A percentile compares a stretch with the other conserved stretches of the same genome.
Conservation (phyloP, 1,140 invertebrate species). For the Gerris buenoi region DNA sequence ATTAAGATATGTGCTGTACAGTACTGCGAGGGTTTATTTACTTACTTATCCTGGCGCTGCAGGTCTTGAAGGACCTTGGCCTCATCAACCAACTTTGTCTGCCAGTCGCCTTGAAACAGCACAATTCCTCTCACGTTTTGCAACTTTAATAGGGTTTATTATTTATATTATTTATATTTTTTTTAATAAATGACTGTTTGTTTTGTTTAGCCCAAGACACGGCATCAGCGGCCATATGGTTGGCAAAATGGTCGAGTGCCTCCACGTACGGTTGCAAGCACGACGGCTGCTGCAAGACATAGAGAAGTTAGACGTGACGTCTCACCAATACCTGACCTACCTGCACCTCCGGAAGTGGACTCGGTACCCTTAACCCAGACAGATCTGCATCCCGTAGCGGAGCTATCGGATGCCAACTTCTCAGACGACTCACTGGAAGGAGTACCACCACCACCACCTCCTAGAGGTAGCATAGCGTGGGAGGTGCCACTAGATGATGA, state of each 20-base stretch:
- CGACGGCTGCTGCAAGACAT: constrained; percentile 50
- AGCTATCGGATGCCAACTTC: constrained; percentile 44
- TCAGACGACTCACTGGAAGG: constrained; percentile 70
- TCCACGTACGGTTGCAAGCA: constrained; percentile 42
- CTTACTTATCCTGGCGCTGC: no score
- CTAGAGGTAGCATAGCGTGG: constrained; percentile 64
- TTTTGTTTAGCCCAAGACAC: constrained; percentile 47
- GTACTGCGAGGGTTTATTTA: no score
- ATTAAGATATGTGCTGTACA: no score
- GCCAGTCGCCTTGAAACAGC: no score
- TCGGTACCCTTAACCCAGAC: no score
- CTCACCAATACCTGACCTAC: not conserved
- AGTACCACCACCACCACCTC: constrained; percentile 32
- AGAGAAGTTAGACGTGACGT: constrained; percentile 49
- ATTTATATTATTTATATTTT: not conserved
- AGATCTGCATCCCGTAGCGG: constrained; percentile 15
- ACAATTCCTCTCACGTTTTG: no score
- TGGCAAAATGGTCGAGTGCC: constrained; percentile 42
- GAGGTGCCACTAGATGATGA: constrained; percentile 51
- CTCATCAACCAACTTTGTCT: no score
- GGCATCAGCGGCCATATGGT: constrained; percentile 52
- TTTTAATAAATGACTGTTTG: not conserved
- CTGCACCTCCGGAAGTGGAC: not conserved
- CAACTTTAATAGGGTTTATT: no score
- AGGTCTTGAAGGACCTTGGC: no score